A percentile compares a stretch with the other conserved stretches of the same genome.
Evolutionary conservation across 2,113 vertebrate species (phyloP).

Genomic region (Nansenia antarctica): DNA sequence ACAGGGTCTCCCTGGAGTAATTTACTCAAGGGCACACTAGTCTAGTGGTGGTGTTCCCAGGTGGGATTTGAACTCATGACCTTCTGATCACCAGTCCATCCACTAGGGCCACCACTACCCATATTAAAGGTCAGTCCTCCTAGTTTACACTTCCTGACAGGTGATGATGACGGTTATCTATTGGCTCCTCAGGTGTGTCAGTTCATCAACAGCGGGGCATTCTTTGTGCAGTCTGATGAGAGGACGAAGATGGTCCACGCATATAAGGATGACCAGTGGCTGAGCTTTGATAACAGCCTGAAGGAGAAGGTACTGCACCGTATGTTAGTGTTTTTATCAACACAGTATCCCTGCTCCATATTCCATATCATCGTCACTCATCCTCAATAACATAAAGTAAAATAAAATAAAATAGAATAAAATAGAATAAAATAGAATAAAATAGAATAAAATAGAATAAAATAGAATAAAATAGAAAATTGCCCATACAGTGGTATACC

Average conservation of each 20-base stretch:
- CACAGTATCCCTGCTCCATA: neutral
- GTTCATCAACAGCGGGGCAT: neutral
- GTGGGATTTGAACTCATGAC: too few relatives aligned
- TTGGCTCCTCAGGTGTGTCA: constrained; percentile 6
- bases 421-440: too few relatives aligned
- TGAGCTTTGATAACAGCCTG: constrained; percentile 8
- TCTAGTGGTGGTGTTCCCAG: too few relatives aligned
- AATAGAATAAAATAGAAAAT: too few relatives aligned
- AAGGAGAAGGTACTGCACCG: constrained; percentile 16
- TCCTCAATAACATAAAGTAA: too few relatives aligned
- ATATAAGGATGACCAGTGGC: constrained; percentile 3
- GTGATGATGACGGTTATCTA: neutral
- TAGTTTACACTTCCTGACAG: neutral
- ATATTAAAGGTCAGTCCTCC: too few relatives aligned
- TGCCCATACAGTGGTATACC: too few relatives aligned
- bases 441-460: too few relatives aligned
- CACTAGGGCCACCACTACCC: neutral
- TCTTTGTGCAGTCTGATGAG: neutral
- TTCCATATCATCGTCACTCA: neutral
- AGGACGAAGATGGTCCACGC: constrained; percentile 1
- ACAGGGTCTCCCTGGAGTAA: too few relatives aligned
- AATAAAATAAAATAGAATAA: too few relatives aligned
- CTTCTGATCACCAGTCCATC: too few relatives aligned
- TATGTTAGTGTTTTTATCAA: neutral
- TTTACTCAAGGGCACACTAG: too few relatives aligned